phyloP scores from a whole-genome alignment of 2,888 invertebrate genomes.

The Ceratothoa steindachneri region DNA sequence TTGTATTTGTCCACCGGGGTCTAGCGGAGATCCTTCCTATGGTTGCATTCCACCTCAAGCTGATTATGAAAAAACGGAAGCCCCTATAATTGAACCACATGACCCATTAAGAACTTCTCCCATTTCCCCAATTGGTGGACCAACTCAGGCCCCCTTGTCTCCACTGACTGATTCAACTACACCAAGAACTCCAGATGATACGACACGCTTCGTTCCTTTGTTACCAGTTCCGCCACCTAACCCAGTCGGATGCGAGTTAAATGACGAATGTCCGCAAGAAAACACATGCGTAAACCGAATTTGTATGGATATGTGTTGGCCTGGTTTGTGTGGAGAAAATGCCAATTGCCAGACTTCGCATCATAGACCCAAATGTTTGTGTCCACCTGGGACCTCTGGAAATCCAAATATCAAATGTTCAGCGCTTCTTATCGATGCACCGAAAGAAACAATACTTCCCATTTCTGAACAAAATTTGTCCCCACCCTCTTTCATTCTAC shows the following conservation, averaged over 20 bases:
- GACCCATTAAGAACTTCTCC: neutral
- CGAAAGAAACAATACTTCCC: slow-evolving; percentile 21
- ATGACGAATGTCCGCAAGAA: slow-evolving; percentile 64
- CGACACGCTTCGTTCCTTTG: neutral
- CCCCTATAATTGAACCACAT: slow-evolving; percentile 13
- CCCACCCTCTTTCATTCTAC: too few species aligned
- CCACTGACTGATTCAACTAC: neutral
- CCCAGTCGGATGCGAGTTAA: slow-evolving; percentile 72
- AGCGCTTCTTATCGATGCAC: slow-evolving; percentile 11
- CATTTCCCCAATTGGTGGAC: neutral
- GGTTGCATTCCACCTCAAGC: slow-evolving; percentile 60
- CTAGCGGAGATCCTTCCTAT: slow-evolving; percentile 68
- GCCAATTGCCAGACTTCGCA: slow-evolving; percentile 79
- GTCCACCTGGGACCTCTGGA: slow-evolving; percentile 82
- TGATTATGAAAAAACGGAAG: slow-evolving; percentile 14
- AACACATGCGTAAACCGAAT: slow-evolving; percentile 66
- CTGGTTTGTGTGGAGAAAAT: slow-evolving; percentile 73
- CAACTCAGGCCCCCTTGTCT: neutral
- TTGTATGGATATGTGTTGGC: slow-evolving; percentile 48
- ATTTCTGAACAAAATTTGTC: too few species aligned
- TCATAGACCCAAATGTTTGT: slow-evolving; percentile 79
- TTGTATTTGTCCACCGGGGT: slow-evolving; percentile 69
- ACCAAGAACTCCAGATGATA: neutral
- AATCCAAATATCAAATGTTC: slow-evolving; percentile 60
- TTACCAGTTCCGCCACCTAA: neutral